These are phyloP conservation scores for Bufotes viridis DNA, from an alignment of 2,797 vertebrate species.

Conservation along the genomic window DNA sequence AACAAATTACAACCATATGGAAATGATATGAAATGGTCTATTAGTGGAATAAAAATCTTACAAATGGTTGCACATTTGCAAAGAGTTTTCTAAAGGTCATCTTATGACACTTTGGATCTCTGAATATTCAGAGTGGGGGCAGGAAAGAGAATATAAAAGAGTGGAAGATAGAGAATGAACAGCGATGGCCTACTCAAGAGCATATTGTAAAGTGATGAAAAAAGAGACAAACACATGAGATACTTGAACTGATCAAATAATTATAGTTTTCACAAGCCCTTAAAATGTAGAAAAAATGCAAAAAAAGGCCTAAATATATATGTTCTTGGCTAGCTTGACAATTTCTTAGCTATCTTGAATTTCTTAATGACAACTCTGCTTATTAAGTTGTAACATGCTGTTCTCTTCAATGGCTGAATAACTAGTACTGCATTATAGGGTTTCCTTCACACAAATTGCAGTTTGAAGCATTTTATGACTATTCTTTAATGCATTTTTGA, in stretches of 20 bases:
- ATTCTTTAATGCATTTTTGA: too few relatives aligned
- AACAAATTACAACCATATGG: constrained; percentile 57
- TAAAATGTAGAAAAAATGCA: not conserved
- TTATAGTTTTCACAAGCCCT: not conserved
- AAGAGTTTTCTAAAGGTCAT: constrained; percentile 61
- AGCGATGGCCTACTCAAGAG: not conserved
- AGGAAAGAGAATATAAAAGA: constrained; percentile 20
- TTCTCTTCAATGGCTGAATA: too few relatives aligned
- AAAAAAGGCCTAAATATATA: not conserved
- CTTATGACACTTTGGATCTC: constrained; percentile 50
- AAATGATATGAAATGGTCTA: constrained; percentile 52
- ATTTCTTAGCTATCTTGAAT: not conserved
- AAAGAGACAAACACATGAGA: not conserved
- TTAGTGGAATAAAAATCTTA: constrained; percentile 57
- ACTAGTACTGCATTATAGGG: too few relatives aligned
- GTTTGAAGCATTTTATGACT: too few relatives aligned
- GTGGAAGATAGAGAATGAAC: not conserved
- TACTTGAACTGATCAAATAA: not conserved
- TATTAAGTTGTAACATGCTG: too few relatives aligned
- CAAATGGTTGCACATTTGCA: constrained; percentile 59
- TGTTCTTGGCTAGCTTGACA: not conserved
- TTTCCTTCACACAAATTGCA: too few relatives aligned
- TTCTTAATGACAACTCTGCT: too few relatives aligned
- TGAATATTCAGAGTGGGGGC: constrained; percentile 23
- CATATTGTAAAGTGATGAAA: not conserved